Conservation (phyloP, 1,140 invertebrate species). For the Metopolophium dirhodum region DNA sequence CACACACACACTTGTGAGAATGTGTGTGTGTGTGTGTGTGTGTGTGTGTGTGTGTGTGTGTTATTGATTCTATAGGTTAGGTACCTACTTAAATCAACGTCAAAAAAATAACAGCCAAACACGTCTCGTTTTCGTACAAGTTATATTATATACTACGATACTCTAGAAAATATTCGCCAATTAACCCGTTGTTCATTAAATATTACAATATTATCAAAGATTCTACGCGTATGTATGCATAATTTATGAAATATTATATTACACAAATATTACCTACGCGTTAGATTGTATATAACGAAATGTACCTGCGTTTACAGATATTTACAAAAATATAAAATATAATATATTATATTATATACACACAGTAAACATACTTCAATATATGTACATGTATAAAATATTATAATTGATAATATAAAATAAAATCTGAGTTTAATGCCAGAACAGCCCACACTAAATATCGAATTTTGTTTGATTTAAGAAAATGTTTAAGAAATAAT, state of each 20-base stretch:
- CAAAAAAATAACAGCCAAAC: neutral
- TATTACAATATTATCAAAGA: neutral
- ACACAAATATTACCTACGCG: too few relatives aligned
- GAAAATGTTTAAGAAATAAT: too few relatives aligned
- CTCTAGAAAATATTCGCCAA: neutral
- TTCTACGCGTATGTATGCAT: neutral
- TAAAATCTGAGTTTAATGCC: too few relatives aligned
- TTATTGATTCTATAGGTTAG: neutral
- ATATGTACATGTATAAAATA: too few relatives aligned
- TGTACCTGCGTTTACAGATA: neutral
- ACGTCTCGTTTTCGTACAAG: neutral
- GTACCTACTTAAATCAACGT: neutral
- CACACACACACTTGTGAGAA: too few relatives aligned
- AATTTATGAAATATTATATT: too few relatives aligned
- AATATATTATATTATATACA: neutral
- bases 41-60: neutral
- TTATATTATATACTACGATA: neutral
- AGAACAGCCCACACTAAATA: neutral
- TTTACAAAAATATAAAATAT: too few relatives aligned
- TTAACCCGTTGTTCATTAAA: neutral
- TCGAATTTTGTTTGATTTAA: neutral
- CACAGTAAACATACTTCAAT: too few relatives aligned
- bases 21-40: too few relatives aligned
- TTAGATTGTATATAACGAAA: neutral
- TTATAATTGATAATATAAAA: too few relatives aligned